Conservation (phyloP, 2,113 vertebrate species). For the Misgurnus mizolepis region DNA sequence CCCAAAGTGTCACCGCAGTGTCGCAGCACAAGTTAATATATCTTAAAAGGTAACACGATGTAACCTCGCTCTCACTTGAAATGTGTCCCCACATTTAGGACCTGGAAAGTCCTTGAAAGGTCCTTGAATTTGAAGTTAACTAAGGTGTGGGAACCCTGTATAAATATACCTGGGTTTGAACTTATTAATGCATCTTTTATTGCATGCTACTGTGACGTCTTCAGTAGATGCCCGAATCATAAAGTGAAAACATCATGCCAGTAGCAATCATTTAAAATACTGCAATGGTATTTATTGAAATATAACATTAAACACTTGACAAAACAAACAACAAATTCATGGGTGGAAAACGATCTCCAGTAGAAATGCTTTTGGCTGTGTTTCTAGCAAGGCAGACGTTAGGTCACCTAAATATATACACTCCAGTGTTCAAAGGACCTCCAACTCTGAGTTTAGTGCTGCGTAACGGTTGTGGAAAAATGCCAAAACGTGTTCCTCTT, state of each 20-base stretch:
- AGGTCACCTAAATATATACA: neutral
- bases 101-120: too few relatives aligned
- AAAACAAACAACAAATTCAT: neutral
- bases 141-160: too few relatives aligned
- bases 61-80: too few relatives aligned
- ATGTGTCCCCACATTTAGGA: too few relatives aligned
- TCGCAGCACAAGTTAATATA: too few relatives aligned
- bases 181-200: too few relatives aligned
- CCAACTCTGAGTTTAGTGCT: neutral
- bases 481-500: neutral
- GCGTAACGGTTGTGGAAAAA: neutral
- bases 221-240: too few relatives aligned
- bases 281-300: slow-evolving; percentile 62
- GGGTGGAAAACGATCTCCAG: neutral
- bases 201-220: too few relatives aligned
- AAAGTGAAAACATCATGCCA: slow-evolving; percentile 9
- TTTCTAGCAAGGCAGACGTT: neutral
- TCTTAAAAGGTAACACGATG: too few relatives aligned
- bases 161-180: too few relatives aligned
- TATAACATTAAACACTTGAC: slow-evolving; percentile 35
- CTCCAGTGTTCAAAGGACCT: neutral
- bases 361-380: slow-evolving; percentile 17
- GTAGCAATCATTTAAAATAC: slow-evolving; percentile 51
- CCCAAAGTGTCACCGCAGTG: too few relatives aligned
- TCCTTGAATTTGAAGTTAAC: too few relatives aligned